A percentile compares a stretch with the other conserved stretches of the same genome.
Evolutionary conservation across 2,113 vertebrate genomes (phyloP).

Genomic region (Dicentrarchus labrax): DNA sequence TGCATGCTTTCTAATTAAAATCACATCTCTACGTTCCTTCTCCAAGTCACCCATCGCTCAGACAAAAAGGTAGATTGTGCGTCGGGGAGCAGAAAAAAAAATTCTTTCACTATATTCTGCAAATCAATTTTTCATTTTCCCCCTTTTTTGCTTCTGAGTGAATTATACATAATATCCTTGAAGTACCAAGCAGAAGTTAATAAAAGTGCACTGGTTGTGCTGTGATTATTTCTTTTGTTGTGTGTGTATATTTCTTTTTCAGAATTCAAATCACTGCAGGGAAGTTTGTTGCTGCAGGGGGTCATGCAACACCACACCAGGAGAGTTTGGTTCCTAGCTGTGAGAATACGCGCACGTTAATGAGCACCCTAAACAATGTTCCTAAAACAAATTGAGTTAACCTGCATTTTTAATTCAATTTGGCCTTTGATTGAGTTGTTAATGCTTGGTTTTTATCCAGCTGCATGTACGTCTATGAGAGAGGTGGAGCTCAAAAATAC

Average conservation of each 20-base stretch:
- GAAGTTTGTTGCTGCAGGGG: conserved; percentile 43
- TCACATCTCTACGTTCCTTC: conserved; percentile 30
- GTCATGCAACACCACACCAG: conserved; percentile 42
- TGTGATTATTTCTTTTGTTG: conserved; percentile 58
- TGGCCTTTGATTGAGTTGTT: conserved; percentile 58
- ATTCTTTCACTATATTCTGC: conserved; percentile 9
- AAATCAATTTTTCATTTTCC: conserved; percentile 73
- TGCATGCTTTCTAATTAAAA: conserved; percentile 66
- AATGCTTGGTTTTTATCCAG: background rate
- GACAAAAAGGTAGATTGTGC: conserved; percentile 60
- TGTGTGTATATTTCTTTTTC: conserved; percentile 51
- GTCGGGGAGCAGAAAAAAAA: conserved; percentile 45
- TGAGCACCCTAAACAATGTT: conserved; percentile 66
- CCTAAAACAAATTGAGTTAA: conserved; percentile 65
- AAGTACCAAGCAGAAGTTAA: conserved; percentile 67
- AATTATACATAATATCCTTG: conserved; percentile 78
- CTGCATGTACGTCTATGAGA: background rate
- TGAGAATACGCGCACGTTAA: conserved; percentile 51
- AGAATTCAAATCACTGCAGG: conserved; percentile 69
- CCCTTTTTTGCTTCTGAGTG: conserved; percentile 59
- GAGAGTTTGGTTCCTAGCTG: conserved; percentile 33
- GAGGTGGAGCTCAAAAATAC: conserved; percentile 10
- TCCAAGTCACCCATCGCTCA: conserved; percentile 33
- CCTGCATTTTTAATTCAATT: conserved; percentile 62
- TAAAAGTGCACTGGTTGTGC: conserved; percentile 51